Conservation (phyloP, 2,113 vertebrate species). For the Siniperca chuatsi region DNA sequence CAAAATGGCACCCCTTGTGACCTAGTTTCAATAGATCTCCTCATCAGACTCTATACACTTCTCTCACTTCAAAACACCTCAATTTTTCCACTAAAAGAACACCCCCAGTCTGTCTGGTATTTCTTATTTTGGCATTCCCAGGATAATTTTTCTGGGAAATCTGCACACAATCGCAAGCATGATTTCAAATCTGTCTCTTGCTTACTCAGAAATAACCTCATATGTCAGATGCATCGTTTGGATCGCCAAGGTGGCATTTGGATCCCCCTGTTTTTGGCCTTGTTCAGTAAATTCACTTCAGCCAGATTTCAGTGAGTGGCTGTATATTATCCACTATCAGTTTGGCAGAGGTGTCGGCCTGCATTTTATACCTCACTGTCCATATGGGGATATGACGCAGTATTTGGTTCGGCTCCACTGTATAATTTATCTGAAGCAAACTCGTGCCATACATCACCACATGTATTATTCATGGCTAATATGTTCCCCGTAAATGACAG, state of each 20-base stretch:
- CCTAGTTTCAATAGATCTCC: constrained; percentile 65
- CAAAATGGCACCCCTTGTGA: constrained; percentile 68
- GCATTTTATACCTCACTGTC: constrained; percentile 56
- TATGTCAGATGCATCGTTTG: constrained; percentile 69
- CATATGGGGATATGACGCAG: constrained; percentile 53
- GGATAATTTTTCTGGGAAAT: constrained; percentile 52
- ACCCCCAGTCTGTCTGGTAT: constrained; percentile 29
- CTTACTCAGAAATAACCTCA: constrained; percentile 68
- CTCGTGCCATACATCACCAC: constrained; percentile 60
- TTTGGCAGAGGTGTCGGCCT: constrained; percentile 53
- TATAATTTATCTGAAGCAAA: constrained; percentile 67
- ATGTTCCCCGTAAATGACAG: constrained; percentile 72
- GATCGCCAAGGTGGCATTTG: constrained; percentile 62
- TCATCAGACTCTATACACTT: constrained; percentile 53
- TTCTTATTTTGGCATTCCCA: constrained; percentile 51
- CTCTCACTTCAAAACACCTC: constrained; percentile 63
- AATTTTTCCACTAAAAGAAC: constrained; percentile 43
- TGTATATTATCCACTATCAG: constrained; percentile 59
- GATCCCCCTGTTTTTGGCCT: constrained; percentile 52
- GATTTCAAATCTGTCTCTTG: constrained; percentile 64
- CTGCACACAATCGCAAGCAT: constrained; percentile 53
- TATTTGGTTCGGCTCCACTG: constrained; percentile 48
- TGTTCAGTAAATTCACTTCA: constrained; percentile 30
- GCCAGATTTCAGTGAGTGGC: constrained; percentile 55
- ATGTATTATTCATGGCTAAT: constrained; percentile 80